Conservation (phyloP, 92 coral and sea anemone genomes). For the Phenganax marumi region DNA sequence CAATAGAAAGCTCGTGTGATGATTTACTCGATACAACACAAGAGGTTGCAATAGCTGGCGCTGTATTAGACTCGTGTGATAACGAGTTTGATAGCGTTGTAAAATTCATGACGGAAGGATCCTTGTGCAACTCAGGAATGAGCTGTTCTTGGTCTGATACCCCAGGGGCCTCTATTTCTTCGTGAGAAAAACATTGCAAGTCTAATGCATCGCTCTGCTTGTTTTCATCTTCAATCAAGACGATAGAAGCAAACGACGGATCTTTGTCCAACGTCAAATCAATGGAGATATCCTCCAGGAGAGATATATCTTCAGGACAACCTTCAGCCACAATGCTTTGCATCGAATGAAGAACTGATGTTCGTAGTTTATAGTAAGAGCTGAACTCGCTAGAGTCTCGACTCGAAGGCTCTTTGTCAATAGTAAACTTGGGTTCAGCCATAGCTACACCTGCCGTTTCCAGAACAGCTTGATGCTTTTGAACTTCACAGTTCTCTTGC, state of each 20-base stretch:
- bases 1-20: background rate
- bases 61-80: background rate
- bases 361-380: conserved; percentile 16
- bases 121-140: background rate
- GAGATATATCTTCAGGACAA: conserved; percentile 28
- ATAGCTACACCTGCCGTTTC: background rate
- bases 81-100: background rate
- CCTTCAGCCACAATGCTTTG: conserved; percentile 41
- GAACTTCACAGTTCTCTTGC: background rate
- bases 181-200: background rate
- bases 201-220: background rate
- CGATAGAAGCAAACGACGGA: conserved; percentile 35
- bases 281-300: conserved; percentile 38
- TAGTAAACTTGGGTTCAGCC: background rate
- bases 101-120: background rate
- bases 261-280: conserved; percentile 37
- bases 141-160: background rate
- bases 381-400: background rate
- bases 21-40: background rate
- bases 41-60: background rate
- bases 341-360: conserved; percentile 30
- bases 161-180: background rate
- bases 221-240: conserved; percentile 18
- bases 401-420: background rate
- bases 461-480: background rate